Evolutionary conservation across 2,113 vertebrate species (phyloP).

Genomic region (Nothobranchius furzeri): DNA sequence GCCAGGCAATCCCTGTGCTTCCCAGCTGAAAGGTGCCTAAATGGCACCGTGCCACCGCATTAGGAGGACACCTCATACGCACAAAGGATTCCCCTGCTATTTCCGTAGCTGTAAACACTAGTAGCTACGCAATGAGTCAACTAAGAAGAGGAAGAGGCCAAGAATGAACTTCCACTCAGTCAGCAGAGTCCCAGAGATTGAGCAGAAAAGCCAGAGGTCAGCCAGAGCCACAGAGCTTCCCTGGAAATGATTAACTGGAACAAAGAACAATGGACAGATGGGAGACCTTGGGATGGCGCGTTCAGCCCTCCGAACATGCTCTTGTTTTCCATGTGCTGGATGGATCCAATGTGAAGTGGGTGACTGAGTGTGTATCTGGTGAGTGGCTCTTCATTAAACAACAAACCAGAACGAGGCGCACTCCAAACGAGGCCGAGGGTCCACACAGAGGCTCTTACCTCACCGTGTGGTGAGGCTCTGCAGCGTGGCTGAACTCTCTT

Average conservation of each 20-base stretch:
- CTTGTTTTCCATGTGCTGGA: slow-evolving; percentile 48
- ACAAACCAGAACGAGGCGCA: slow-evolving; percentile 54
- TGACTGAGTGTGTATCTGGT: slow-evolving; percentile 31
- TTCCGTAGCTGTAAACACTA: slow-evolving; percentile 40
- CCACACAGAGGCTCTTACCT: slow-evolving; percentile 66
- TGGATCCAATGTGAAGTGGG: slow-evolving; percentile 50
- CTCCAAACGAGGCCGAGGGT: slow-evolving; percentile 74
- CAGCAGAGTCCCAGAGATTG: slow-evolving; percentile 54
- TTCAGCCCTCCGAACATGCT: slow-evolving; percentile 41
- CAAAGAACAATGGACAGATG: slow-evolving; percentile 47
- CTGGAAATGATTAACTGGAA: slow-evolving; percentile 56
- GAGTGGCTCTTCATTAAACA: slow-evolving; percentile 67
- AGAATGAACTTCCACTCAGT: slow-evolving; percentile 57
- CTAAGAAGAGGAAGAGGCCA: slow-evolving; percentile 56
- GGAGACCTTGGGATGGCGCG: slow-evolving; percentile 53
- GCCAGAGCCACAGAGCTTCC: slow-evolving; percentile 49
- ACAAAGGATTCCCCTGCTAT: slow-evolving; percentile 70
- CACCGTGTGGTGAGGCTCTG: slow-evolving; percentile 48
- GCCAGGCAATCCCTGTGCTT: slow-evolving; percentile 68
- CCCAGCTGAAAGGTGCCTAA: slow-evolving; percentile 69
- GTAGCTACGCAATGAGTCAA: slow-evolving; percentile 59
- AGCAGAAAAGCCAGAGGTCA: slow-evolving; percentile 53
- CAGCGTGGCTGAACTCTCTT: slow-evolving; percentile 64
- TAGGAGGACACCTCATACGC: slow-evolving; percentile 66
- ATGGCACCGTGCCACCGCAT: slow-evolving; percentile 50